A percentile compares a stretch with the other conserved stretches of the same genome.
These are phyloP conservation scores for Steromphala cineraria DNA, from an alignment of 2,888 invertebrate species.

Conservation along the genomic window DNA sequence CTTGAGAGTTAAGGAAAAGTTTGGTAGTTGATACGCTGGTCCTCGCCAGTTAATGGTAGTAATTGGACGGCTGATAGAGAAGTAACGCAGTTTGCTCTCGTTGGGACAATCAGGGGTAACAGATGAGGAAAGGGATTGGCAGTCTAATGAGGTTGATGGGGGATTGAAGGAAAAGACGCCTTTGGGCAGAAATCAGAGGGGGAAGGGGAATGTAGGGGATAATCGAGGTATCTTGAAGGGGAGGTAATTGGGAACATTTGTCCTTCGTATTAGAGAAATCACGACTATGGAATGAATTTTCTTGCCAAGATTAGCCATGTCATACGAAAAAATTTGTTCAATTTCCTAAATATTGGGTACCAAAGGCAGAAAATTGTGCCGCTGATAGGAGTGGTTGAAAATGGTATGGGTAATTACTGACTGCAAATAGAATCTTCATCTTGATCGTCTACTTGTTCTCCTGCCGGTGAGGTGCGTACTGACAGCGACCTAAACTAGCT, in stretches of 20 bases:
- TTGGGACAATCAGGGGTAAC: constrained; percentile 7
- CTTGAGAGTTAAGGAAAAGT: constrained; percentile 19
- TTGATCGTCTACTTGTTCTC: constrained; percentile 1
- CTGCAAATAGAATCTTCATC: constrained; percentile 16
- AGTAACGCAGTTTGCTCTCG: constrained; percentile 14
- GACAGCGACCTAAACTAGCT: not conserved
- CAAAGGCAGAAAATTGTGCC: constrained; percentile 42
- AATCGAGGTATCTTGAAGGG: constrained; percentile 1
- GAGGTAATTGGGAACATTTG: constrained; percentile 23
- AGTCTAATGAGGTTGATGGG: constrained; percentile 20
- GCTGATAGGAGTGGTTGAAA: constrained; percentile 15
- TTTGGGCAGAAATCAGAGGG: constrained; percentile 18
- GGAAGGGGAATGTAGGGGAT: not conserved
- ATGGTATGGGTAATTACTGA: constrained; percentile 18
- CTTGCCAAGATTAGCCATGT: constrained; percentile 21
- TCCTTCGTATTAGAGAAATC: constrained; percentile 23
- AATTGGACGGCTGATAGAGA: constrained; percentile 14
- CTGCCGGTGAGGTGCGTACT: not conserved
- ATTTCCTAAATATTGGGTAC: constrained; percentile 41
- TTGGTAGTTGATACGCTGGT: constrained; percentile 10
- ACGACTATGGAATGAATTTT: constrained; percentile 18
- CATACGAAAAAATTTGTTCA: constrained; percentile 23
- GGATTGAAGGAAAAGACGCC: constrained; percentile 2
- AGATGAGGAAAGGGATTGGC: constrained; percentile 20
- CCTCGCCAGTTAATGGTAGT: not conserved